Conservation (phyloP, 2,113 vertebrate species). For the Psettodes erumei region DNA sequence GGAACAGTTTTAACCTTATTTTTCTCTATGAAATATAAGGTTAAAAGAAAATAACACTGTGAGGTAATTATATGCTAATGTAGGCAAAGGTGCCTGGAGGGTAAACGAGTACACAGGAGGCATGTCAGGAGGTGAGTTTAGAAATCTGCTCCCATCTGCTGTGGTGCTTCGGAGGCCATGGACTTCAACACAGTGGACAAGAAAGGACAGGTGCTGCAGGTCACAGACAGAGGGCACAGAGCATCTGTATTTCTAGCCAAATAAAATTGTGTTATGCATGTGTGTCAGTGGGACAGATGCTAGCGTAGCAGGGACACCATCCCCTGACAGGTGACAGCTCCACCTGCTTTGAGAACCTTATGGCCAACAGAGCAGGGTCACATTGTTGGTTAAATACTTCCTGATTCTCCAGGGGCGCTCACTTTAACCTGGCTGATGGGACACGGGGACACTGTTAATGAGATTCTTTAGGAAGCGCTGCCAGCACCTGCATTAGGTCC, state of each 20-base stretch:
- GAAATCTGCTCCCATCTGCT: slow-evolving; percentile 73
- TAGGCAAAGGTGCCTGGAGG: slow-evolving; percentile 65
- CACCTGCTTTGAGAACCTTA: slow-evolving; percentile 63
- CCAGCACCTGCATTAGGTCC: neutral
- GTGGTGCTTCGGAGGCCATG: slow-evolving; percentile 39
- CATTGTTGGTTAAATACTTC: slow-evolving; percentile 77
- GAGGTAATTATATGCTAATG: slow-evolving; percentile 68
- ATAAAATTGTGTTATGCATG: slow-evolving; percentile 29
- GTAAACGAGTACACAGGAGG: slow-evolving; percentile 64
- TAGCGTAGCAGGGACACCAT: slow-evolving; percentile 45
- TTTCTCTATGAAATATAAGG: neutral
- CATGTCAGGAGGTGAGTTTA: slow-evolving; percentile 65
- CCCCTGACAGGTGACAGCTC: slow-evolving; percentile 71
- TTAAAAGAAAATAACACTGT: slow-evolving; percentile 43
- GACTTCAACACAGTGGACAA: slow-evolving; percentile 62
- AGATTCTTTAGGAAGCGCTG: slow-evolving; percentile 32
- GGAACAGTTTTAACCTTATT: neutral
- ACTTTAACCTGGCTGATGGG: slow-evolving; percentile 47
- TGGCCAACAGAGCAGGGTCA: slow-evolving; percentile 73
- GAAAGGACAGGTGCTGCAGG: slow-evolving; percentile 66
- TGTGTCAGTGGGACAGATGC: slow-evolving; percentile 66
- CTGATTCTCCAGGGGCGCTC: slow-evolving; percentile 48
- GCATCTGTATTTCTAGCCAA: slow-evolving; percentile 44
- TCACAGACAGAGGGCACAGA: slow-evolving; percentile 24
- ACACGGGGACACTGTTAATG: slow-evolving; percentile 56